A percentile compares a stretch with the other conserved stretches of the same genome.
These are phyloP conservation scores for Spinus olivaceus DNA, from an alignment of 2,797 vertebrate species.

Conservation along the genomic window DNA sequence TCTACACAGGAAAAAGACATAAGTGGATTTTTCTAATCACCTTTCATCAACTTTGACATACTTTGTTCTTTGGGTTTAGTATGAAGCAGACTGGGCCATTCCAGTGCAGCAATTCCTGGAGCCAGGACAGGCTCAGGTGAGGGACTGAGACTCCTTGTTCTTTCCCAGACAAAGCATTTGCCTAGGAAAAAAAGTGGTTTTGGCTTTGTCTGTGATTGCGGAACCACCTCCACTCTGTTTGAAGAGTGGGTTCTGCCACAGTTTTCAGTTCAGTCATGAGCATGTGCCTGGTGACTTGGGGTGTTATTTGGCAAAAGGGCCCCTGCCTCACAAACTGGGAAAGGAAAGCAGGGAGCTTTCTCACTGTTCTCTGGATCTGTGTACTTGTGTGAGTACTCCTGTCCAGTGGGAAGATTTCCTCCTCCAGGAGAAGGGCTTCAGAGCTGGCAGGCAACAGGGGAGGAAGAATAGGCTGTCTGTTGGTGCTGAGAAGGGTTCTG, in stretches of 20 bases:
- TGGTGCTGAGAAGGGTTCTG: neutral
- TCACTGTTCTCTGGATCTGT: neutral
- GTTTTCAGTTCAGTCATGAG: neutral
- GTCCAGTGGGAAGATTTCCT: neutral
- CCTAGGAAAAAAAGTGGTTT: fast-evolving
- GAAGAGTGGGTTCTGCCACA: neutral
- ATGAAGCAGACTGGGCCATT: neutral
- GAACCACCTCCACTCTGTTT: neutral
- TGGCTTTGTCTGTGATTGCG: neutral
- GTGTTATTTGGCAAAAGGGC: neutral
- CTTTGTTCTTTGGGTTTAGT: neutral
- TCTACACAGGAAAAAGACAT: neutral
- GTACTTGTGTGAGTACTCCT: neutral
- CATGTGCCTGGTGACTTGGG: too few relatives aligned
- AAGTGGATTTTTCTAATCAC: neutral
- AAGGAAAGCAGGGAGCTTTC: neutral
- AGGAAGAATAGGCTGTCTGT: neutral
- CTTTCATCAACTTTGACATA: neutral
- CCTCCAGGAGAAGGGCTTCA: neutral
- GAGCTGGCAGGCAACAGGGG: neutral
- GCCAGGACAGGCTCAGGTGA: neutral
- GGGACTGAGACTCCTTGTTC: neutral
- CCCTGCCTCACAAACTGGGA: neutral
- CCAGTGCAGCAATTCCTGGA: neutral
- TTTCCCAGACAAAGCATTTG: neutral